Base-by-base conservation (phyloP, 2,797 vertebrate species). In the Aldrovandia affinis region DNA sequence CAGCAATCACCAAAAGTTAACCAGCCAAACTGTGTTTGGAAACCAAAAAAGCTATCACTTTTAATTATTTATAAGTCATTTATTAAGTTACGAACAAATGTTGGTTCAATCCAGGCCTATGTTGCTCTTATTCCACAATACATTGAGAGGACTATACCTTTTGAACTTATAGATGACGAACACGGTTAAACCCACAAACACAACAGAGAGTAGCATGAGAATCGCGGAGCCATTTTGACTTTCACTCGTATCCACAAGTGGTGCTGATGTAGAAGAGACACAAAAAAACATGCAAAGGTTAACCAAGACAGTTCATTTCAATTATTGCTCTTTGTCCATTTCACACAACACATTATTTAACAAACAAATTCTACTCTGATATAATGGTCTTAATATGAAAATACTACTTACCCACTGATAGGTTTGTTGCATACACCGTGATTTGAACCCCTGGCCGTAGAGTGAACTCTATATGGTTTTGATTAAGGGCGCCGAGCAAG, bases 141-240 rank as follows among this genome's bases (percentile, higher is more conserved):
- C 15, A 73, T 22, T 2, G 80, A 78, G 83, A 93, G 88, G 84
- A 93, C 91, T 85, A 92, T 97, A 99, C 98, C 98, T 99, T 96
- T 99, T 99, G 93, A 99, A 99, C 89, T 99, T 99, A 94, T 99
- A 99, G 96, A 99, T 95, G 94, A 99, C 94, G 90, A 99, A 99
- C 83, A 99, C 94, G 0, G 97, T 98, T 92, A 99, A 95, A 91
- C 98, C 98, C 93, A 97, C 95, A 90, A 99, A 98, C 92, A 98
- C 96, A 3, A 98, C 96, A 0, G 98, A 99, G 20, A 99, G 96
- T 85, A 99, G 96, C 98, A 99, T 99, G 85, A 99, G 93, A 97
- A 99, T 98, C 86, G 98, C 98, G 0, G 98, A 98, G 88, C 97
- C 95, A 61, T 97, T 98, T 93, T 99, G 98, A 89, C 96, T 96